A percentile compares a stretch with the other conserved stretches of the same genome.
Conservation (phyloP, 2,797 vertebrate species). For the Knipowitschia caucasica region DNA sequence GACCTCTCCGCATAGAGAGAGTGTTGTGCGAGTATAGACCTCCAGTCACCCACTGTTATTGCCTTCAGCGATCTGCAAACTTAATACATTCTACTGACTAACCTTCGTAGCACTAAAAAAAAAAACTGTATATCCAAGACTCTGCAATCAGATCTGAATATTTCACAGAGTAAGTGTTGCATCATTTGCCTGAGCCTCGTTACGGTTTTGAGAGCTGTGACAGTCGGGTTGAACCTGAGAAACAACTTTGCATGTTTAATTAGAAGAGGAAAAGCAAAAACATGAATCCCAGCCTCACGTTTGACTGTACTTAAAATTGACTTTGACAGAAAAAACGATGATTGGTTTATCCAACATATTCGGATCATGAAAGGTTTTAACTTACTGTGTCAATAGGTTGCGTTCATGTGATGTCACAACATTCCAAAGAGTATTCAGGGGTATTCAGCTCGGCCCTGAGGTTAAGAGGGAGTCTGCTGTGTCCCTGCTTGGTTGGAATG, state of each 20-base stretch:
- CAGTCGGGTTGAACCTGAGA: conserved; percentile 10
- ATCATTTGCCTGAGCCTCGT: conserved; percentile 14
- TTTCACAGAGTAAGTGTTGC: conserved; percentile 13
- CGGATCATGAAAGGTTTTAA: too few relatives aligned
- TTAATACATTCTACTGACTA: background rate
- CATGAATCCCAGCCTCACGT: too few relatives aligned
- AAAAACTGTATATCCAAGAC: background rate
- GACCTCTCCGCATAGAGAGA: too few relatives aligned
- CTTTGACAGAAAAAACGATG: too few relatives aligned
- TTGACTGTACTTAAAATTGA: too few relatives aligned
- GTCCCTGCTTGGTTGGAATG: too few relatives aligned
- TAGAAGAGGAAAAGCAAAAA: background rate
- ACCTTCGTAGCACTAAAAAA: conserved; percentile 1
- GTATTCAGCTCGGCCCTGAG: too few relatives aligned
- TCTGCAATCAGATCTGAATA: conserved; percentile 15
- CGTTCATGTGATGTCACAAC: too few relatives aligned
- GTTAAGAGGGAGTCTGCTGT: too few relatives aligned
- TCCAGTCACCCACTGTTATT: background rate
- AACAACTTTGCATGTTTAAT: background rate
- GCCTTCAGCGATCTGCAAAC: background rate
- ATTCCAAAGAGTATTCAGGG: too few relatives aligned
- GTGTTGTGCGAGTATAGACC: background rate
- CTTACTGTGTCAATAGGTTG: too few relatives aligned
- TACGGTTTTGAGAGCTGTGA: background rate
- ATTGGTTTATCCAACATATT: background rate